Conservation (phyloP, 2,888 invertebrate species). For the Bombyx huttoni region DNA sequence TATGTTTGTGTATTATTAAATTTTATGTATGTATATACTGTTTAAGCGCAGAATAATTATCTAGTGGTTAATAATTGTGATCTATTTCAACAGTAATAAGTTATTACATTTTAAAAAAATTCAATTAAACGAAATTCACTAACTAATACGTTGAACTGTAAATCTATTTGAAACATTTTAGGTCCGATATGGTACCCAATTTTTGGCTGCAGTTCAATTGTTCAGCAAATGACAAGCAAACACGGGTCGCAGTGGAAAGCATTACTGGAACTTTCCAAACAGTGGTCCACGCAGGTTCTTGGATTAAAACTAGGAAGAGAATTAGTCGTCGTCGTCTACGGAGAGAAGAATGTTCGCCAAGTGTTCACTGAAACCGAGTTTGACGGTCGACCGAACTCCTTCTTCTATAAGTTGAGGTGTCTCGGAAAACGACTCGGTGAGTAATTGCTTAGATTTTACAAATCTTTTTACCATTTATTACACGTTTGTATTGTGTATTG, state of each 20-base stretch:
- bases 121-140: too few relatives aligned
- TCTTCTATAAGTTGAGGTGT: slow-evolving; percentile 77
- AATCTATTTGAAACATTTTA: slow-evolving; percentile 14
- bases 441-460: slow-evolving; percentile 3
- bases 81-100: too few relatives aligned
- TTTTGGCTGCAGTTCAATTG: slow-evolving; percentile 36
- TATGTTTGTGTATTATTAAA: too few relatives aligned
- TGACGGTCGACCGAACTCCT: slow-evolving; percentile 80
- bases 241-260: slow-evolving; percentile 71
- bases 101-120: too few relatives aligned
- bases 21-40: too few relatives aligned
- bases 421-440: slow-evolving; percentile 78
- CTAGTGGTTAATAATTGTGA: too few relatives aligned
- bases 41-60: too few relatives aligned
- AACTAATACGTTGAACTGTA: too few relatives aligned
- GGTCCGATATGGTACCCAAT: slow-evolving; percentile 59
- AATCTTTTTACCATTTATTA: not conserved
- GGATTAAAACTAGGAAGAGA: slow-evolving; percentile 77
- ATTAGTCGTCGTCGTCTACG: slow-evolving; percentile 74
- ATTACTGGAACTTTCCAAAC: slow-evolving; percentile 67
- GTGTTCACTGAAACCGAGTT: slow-evolving; percentile 75
- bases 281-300: slow-evolving; percentile 74
- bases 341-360: slow-evolving; percentile 74
- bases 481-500: not conserved
- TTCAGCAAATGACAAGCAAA: slow-evolving; percentile 27